Base-by-base conservation (phyloP, 1,140 invertebrate species). In the Platyura marginata region DNA sequence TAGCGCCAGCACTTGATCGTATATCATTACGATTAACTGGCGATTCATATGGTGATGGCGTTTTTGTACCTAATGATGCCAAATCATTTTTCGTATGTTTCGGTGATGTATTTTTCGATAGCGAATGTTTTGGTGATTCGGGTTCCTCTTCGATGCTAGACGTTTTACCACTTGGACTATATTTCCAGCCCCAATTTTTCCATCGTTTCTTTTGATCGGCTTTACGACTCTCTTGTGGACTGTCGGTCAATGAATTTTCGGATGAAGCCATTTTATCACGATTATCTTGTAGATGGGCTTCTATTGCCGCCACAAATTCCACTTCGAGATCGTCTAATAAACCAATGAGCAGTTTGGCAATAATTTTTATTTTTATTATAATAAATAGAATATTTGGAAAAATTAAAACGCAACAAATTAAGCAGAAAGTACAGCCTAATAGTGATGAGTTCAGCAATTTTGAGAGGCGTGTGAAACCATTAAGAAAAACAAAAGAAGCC, bases 91-190 rank as follows among this genome's bases (percentile, higher is more conserved):
- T 43, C 34, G 16, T 39, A 37, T 41, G 35, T 32, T 46, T 46
- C 21, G 45, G 45, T 13, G 22, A 41, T 29, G 45, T 41, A 37
- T 43, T 37, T 25, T 36, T 37, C n/a, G 45, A 46, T 35, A 32
- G 6, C 21, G 37, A 41, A 37, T 40, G 38, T 32, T 43, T 43
- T 15, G 45, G 33, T 35, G 45, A 46, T 13, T 22, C 5, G 9
- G 42, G 45, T 32, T 46, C 45, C 33, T 46, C 45, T 44, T 46
- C 45, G 29, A 46, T 46, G 16, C 45, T 46, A 10, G 45, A 41
- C 16, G 41, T 41, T 32, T 46, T 46, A 22, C 25, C 39, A 11
- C 20, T 35, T 11, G 45, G 42, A 44, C 45, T 44, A 23, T 46
- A 40, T 41, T 46, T 46, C 38, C 41, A 44, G 13, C 45, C 42